phyloP scores from a whole-genome alignment of 2,113 vertebrate genomes.

The Hippopotamus amphibius region DNA sequence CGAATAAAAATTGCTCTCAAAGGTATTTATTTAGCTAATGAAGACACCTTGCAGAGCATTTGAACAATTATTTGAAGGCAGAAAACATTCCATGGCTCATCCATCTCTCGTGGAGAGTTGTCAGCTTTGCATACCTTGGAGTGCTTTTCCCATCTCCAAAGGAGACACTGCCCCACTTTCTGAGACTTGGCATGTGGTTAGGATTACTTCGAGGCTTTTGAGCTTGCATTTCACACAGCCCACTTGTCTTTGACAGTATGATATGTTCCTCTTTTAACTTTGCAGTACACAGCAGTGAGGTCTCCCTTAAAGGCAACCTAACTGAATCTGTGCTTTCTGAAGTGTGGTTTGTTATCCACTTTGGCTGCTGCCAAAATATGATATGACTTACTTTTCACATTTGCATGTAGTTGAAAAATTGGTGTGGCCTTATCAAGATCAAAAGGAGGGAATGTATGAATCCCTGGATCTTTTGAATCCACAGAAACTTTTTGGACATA shows the following conservation, averaged over 20 bases:
- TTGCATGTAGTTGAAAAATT: not conserved
- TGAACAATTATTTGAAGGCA: conserved; percentile 43
- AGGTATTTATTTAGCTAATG: conserved; percentile 66
- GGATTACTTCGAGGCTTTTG: conserved; percentile 20
- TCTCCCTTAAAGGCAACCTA: conserved; percentile 55
- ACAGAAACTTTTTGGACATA: not conserved
- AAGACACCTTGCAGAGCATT: conserved; percentile 33
- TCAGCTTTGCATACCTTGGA: not conserved
- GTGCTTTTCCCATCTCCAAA: conserved; percentile 28
- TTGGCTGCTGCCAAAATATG: conserved; percentile 14
- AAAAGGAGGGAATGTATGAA: not conserved
- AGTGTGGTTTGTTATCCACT: conserved; percentile 24
- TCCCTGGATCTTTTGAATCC: not conserved
- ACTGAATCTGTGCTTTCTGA: conserved; percentile 51
- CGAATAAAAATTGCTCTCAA: conserved; percentile 44
- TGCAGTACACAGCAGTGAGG: not conserved
- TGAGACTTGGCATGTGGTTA: conserved; percentile 33
- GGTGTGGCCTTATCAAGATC: not conserved
- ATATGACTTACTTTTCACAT: conserved; percentile 9
- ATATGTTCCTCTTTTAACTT: conserved; percentile 57
- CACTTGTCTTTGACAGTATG: conserved; percentile 42
- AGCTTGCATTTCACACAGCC: conserved; percentile 37
- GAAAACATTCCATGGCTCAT: conserved; percentile 7
- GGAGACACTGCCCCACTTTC: conserved; percentile 65
- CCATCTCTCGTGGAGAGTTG: not conserved